Percentiles rank a stretch among this genome's conserved stretches.
Conservation (phyloP, 2,113 vertebrate genomes). For the Capra hircus region DNA sequence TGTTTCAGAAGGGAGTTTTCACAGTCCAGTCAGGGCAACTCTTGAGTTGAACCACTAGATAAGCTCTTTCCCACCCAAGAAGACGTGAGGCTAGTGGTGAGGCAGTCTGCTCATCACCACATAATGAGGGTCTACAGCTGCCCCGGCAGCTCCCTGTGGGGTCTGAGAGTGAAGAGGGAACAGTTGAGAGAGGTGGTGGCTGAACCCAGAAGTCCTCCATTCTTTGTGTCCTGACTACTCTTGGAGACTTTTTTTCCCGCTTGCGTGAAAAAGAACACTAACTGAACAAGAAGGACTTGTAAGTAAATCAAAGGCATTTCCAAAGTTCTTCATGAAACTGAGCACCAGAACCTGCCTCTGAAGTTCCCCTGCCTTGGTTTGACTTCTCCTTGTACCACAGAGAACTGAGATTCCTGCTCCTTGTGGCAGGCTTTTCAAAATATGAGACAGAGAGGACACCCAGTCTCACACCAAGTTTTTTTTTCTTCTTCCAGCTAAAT, state of each 20-base stretch:
- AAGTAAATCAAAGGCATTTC: neutral
- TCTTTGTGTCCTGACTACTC: neutral
- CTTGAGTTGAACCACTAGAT: neutral
- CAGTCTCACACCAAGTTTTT: neutral
- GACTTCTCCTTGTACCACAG: neutral
- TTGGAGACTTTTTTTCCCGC: too few relatives aligned
- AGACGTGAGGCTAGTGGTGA: neutral
- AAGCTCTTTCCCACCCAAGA: neutral
- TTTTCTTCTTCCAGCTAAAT: neutral
- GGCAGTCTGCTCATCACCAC: neutral
- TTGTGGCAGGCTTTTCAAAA: neutral
- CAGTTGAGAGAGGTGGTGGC: rapidly evolving
- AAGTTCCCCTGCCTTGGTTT: neutral
- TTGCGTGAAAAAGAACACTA: neutral
- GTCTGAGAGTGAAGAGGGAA: neutral
- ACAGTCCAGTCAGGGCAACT: neutral
- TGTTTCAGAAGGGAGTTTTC: neutral
- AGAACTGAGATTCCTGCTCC: neutral
- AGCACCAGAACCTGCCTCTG: neutral
- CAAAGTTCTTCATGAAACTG: neutral
- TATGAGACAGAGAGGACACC: neutral
- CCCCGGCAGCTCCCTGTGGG: neutral
- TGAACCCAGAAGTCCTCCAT: neutral
- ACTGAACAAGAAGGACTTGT: neutral
- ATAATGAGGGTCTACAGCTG: too few relatives aligned